phyloP scores from a whole-genome alignment of 2,797 vertebrate genomes.

The Acestrorhynchus altus region DNA sequence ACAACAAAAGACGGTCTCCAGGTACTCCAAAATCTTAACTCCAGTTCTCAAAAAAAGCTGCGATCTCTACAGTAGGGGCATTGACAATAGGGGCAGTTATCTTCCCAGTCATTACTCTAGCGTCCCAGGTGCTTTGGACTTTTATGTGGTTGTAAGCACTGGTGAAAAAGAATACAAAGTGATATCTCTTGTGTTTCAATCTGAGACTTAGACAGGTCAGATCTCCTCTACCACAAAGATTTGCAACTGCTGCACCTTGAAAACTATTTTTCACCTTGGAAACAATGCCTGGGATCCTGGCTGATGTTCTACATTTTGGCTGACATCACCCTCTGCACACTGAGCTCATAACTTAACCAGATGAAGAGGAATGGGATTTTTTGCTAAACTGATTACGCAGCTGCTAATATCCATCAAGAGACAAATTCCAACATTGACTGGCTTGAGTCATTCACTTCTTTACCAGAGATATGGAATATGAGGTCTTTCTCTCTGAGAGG shows the following conservation, averaged over 20 bases:
- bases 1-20: conserved; percentile 2
- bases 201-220: neutral
- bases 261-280: conserved; percentile 38
- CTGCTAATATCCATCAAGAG: conserved; percentile 48
- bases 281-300: conserved; percentile 35
- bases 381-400: conserved; percentile 49
- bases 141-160: conserved; percentile 14
- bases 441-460: conserved; percentile 33
- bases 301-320: conserved; percentile 50
- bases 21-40: neutral
- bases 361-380: conserved; percentile 30
- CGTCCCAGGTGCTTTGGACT: conserved; percentile 4
- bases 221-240: conserved; percentile 25
- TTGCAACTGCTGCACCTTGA: conserved; percentile 3
- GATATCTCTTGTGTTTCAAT: conserved; percentile 32
- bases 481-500: conserved; percentile 11
- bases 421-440: conserved; percentile 29
- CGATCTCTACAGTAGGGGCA: neutral
- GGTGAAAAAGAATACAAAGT: conserved; percentile 14
- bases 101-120: conserved; percentile 30
- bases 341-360: conserved; percentile 53
- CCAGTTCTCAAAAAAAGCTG: neutral
- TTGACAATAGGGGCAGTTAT: conserved; percentile 5
- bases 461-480: conserved; percentile 40
- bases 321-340: conserved; percentile 32